Conservation (phyloP, 2,888 invertebrate species). For the Synanthedon formicaeformis region DNA sequence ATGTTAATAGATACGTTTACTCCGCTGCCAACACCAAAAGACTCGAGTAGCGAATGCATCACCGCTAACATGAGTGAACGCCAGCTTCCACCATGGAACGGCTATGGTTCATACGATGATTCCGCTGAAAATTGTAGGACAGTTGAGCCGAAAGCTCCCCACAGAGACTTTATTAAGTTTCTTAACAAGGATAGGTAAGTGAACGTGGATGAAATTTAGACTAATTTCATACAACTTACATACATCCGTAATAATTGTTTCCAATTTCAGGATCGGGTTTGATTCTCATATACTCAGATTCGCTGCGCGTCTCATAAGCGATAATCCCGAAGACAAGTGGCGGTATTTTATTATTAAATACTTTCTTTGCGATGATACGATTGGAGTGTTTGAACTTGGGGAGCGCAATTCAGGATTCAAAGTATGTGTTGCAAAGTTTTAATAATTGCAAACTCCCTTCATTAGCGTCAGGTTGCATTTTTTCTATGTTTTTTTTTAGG, state of each 20-base stretch:
- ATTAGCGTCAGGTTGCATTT: too few relatives aligned
- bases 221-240: too few relatives aligned
- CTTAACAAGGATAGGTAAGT: slow-evolving; percentile 79
- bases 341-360: slow-evolving; percentile 86
- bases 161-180: slow-evolving; percentile 83
- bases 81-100: slow-evolving; percentile 88
- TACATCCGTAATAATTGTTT: too few relatives aligned
- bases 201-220: not conserved
- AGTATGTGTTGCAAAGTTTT: slow-evolving; percentile 15
- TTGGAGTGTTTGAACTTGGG: slow-evolving; percentile 84
- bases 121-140: slow-evolving; percentile 88
- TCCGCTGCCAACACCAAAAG: slow-evolving; percentile 63
- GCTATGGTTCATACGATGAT: slow-evolving; percentile 90
- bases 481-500: slow-evolving; percentile 27
- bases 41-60: slow-evolving; percentile 29
- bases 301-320: slow-evolving; percentile 80
- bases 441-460: too few relatives aligned
- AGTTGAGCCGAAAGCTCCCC: slow-evolving; percentile 82
- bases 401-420: slow-evolving; percentile 77
- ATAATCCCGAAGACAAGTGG: slow-evolving; percentile 72
- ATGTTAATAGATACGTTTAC: slow-evolving; percentile 70
- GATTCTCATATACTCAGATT: slow-evolving; percentile 85
- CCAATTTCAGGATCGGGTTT: slow-evolving; percentile 71
- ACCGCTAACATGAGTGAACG: slow-evolving; percentile 40
- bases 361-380: slow-evolving; percentile 85